Base-by-base conservation (phyloP, 35 echinoderm and acorn worm genomes). In the Lytechinus pictus region DNA sequence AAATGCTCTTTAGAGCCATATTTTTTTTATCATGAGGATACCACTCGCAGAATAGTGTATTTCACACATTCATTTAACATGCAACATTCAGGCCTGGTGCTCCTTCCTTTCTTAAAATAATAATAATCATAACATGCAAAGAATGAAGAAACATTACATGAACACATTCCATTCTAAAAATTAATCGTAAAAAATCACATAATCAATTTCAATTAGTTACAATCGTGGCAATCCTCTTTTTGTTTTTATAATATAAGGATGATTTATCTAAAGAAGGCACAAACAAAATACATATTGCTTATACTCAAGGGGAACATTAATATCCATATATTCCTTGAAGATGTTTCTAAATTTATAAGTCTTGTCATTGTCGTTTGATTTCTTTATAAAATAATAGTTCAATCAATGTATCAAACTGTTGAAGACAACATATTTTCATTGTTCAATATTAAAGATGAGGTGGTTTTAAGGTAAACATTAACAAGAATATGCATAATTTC, bases 221-320 rank as follows among this genome's bases (percentile, higher is more conserved):
- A 79, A 24, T 19, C 21, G 66, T 79, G 66, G 66, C 66, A 79
- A 24, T 79, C 9, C 52, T 90, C 88, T 90, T 54, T 90, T 90
- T 9, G 27, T 4, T 44, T 44, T 44, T 44, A 44, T 44, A 44
- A 44, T 44, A 28, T 44, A 16, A 90, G 52, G 52, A 90, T 51
- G 52, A 28, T 52, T 19, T 21, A 90, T 52, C 16, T 54, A 44
- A 90, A 90, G 29, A 90, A 90, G 88, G 88, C 88, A 90, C 88
- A 52, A 44, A 90, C 88, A 90, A 44, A 90, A 8, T 33, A 90
- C 6, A 90, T 90, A 90, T 90, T 90, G 88, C 88, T 79, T n/a
- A 79, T 79, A 24, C n/a, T 79, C 66, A 8, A 79, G 14, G 66
- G 66, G 6, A 79, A 79, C 19, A 79, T 14, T 24, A 79, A 79